Conservation (phyloP, 2,888 invertebrate genomes). For the Octodonta nipae region DNA sequence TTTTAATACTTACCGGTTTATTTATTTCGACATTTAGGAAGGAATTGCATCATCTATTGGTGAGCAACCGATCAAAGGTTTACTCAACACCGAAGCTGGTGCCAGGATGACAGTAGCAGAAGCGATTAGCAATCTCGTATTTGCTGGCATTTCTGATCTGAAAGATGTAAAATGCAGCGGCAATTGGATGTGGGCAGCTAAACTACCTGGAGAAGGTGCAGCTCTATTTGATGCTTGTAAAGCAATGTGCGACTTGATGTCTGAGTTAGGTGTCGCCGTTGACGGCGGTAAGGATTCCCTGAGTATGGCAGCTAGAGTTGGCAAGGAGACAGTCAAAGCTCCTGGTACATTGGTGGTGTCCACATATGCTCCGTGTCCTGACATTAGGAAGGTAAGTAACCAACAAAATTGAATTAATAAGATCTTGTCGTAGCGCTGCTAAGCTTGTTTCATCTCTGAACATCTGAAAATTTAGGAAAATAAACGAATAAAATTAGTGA, state of each 20-base stretch:
- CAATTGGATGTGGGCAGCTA: slow-evolving; percentile 99
- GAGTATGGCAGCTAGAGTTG: slow-evolving; percentile 85
- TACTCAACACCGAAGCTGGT: slow-evolving; percentile 70
- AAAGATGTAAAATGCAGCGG: slow-evolving; percentile 94
- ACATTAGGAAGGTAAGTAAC: slow-evolving; percentile 50
- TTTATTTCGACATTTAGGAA: slow-evolving; percentile 29
- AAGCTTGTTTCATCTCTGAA: no score
- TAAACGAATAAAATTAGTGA: no score
- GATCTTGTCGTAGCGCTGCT: no score
- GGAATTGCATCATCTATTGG: slow-evolving; percentile 94
- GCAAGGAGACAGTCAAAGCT: slow-evolving; percentile 53
- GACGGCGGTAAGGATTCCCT: slow-evolving; percentile 96
- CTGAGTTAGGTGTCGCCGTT: slow-evolving; percentile 66
- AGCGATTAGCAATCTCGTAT: slow-evolving; percentile 81
- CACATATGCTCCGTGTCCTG: slow-evolving; percentile 87
- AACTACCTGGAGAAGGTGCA: slow-evolving; percentile 83
- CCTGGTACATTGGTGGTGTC: slow-evolving; percentile 91
- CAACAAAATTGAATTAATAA: no score
- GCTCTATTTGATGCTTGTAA: slow-evolving; percentile 73
- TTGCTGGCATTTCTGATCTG: slow-evolving; percentile 49
- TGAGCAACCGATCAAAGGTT: slow-evolving; percentile 89
- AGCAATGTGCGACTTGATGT: slow-evolving; percentile 79
- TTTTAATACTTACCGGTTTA: background rate
- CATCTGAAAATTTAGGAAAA: no score
- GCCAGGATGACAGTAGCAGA: slow-evolving; percentile 92